Evolutionary conservation across 2,888 invertebrate species (phyloP).

Genomic region (Zeuzera pyrina): DNA sequence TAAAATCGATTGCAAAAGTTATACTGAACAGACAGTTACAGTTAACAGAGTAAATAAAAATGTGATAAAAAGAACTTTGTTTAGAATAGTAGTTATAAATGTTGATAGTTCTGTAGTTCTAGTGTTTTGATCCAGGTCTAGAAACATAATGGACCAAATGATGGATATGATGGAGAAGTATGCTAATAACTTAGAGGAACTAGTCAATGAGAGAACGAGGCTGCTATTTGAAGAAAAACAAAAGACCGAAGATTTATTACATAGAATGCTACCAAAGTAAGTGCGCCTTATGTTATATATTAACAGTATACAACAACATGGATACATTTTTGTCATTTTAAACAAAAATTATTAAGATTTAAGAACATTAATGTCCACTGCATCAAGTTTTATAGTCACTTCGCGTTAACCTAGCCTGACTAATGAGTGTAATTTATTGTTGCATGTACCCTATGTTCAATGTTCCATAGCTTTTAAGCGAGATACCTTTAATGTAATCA

Average conservation of each 20-base stretch:
- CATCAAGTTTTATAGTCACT: conserved; percentile 23
- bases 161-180: conserved; percentile 99
- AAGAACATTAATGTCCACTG: conserved; percentile 16
- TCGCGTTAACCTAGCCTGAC: conserved; percentile 20
- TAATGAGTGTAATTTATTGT: conserved; percentile 22
- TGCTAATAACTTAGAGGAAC: conserved; percentile 94
- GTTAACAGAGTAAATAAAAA: too few species aligned
- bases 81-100: too few species aligned
- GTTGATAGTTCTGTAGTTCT: too few species aligned
- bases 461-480: neutral
- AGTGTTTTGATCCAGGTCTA: too few species aligned
- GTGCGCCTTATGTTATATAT: conserved; percentile 24
- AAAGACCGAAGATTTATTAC: conserved; percentile 91
- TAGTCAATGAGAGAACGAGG: conserved; percentile 92
- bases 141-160: conserved; percentile 97
- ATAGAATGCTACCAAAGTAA: conserved; percentile 94
- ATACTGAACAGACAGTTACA: too few species aligned
- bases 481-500: neutral
- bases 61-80: too few species aligned
- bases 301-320: conserved; percentile 18
- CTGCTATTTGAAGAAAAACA: conserved; percentile 92
- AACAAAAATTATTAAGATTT: too few species aligned
- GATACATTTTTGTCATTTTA: conserved; percentile 18
- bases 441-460: too few species aligned
- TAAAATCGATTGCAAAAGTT: too few species aligned